Base-by-base conservation (phyloP, 2,797 vertebrate genomes). In the Pelodytes ibericus region DNA sequence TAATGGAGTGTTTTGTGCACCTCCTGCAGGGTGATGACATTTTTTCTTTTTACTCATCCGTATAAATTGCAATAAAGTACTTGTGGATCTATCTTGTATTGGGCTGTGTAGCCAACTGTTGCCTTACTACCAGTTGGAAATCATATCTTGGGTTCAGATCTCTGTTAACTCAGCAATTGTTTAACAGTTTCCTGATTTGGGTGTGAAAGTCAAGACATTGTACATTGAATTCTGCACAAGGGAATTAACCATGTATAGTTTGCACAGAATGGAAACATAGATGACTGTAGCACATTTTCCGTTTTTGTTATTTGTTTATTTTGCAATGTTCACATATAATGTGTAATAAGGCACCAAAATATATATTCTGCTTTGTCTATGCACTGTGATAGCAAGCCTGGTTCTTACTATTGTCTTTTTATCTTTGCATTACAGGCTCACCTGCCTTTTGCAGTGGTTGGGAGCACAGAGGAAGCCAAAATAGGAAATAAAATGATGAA, bases 401-500 rank as follows among this genome's bases (percentile, higher is more conserved):
- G 18, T 44, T 44, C 16, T n/a, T n/a, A n/a, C n/a, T 36, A 47
- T 47, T 2, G 11, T 13, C 11, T 9, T 53, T 22, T 6, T 24
- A 22, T 24, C 24, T 2, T 11, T 24, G 22, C n/a, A 22, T 88
- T 88, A 49, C 88, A 99, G 98, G 97, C 93, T 72, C 97, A 99
- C 86, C 92, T 99, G 89, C 98, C 98, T 0, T 99, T 99, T 80
- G 98, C 98, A 0, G 97, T 99, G 71, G 93, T 99, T 11, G 98
- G 98, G 74, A 99, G 98, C 88, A 99, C 96, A 0, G 98, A 99
- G 87, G 97, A 99, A 86, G 87, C 97, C 81, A 99, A 98, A 94
- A 95, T 99, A 75, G 98, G 97, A 82, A 98, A 98, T 90, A 98
- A 98, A 93, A 98, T 98, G 96, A 95, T 98, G 93, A 97, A 95